Percentiles rank a stretch among this genome's conserved stretches.
These are phyloP conservation scores for Drosophila prolongata DNA, from an alignment of 2,888 invertebrate genomes.

Conservation along the genomic window DNA sequence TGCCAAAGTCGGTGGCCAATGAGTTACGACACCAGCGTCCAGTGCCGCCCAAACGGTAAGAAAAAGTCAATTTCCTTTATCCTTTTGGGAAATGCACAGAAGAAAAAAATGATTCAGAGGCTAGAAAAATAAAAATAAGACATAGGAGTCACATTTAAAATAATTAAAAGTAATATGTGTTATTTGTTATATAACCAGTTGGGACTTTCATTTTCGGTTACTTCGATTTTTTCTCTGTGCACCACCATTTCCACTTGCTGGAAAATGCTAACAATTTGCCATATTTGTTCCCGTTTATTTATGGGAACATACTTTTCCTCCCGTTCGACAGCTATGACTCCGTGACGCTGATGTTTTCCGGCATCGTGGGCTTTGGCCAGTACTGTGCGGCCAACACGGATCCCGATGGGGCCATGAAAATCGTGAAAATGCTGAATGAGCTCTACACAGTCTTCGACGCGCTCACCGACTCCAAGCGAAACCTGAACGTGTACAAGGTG, in stretches of 20 bases:
- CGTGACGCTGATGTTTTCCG: conserved; percentile 97
- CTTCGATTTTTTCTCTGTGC: neutral
- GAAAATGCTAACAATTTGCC: conserved; percentile 46
- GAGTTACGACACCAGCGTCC: conserved; percentile 96
- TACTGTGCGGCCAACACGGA: conserved; percentile 96
- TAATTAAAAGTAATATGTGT: too few species aligned
- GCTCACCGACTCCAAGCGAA: conserved; percentile 95
- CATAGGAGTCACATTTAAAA: too few species aligned
- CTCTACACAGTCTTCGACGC: conserved; percentile 97
- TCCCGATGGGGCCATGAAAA: conserved; percentile 97
- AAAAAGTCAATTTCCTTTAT: conserved; percentile 27
- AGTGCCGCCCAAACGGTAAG: conserved; percentile 93
- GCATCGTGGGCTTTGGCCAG: conserved; percentile 95
- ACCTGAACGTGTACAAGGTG: conserved; percentile 98
- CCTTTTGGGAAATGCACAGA: conserved; percentile 1
- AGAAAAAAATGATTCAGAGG: neutral
- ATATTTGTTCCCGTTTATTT: conserved; percentile 60
- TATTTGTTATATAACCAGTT: too few species aligned
- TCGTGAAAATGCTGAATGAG: conserved; percentile 96
- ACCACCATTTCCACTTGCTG: conserved; percentile 6
- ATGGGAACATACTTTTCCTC: conserved; percentile 31
- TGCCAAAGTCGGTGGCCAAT: conserved; percentile 97
- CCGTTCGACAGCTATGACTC: conserved; percentile 90
- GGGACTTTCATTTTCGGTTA: too few species aligned
- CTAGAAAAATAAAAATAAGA: too few species aligned